phyloP scores from a whole-genome alignment of 2,797 vertebrate species.

The Ataeniobius toweri region DNA sequence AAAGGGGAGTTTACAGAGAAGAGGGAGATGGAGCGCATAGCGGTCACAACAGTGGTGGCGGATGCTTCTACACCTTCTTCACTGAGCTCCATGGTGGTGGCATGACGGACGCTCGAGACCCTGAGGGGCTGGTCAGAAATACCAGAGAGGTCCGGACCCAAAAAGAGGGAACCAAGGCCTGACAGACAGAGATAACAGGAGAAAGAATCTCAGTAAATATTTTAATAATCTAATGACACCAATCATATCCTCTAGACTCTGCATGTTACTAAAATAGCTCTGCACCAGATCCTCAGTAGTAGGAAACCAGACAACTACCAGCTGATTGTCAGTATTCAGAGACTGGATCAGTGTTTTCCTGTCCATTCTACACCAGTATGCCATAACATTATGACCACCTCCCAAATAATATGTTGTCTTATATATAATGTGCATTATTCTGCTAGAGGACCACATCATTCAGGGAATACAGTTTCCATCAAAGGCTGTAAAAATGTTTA shows the following conservation, averaged over 20 bases:
- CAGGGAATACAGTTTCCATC: not conserved
- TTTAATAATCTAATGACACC: not conserved
- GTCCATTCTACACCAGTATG: not conserved
- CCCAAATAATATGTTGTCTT: not conserved
- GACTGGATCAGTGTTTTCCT: not conserved
- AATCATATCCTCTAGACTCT: not conserved
- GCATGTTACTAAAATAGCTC: not conserved
- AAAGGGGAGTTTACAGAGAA: conserved; percentile 89
- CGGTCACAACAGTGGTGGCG: conserved; percentile 77
- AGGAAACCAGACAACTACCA: not conserved
- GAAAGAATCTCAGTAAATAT: not conserved
- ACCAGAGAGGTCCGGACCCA: conserved; percentile 80
- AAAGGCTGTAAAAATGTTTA: not conserved
- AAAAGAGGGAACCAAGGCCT: conserved; percentile 90
- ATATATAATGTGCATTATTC: not conserved
- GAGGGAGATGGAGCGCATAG: conserved; percentile 83
- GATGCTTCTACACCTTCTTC: conserved; percentile 89
- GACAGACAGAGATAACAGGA: not conserved
- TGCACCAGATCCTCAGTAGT: not conserved
- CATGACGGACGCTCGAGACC: conserved; percentile 86
- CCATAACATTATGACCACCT: not conserved
- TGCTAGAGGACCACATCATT: not conserved
- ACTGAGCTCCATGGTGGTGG: conserved; percentile 84
- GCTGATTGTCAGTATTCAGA: not conserved
- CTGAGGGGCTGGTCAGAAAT: conserved; percentile 80